phyloP scores from a whole-genome alignment of 2,888 invertebrate genomes.

The Carterocephalus palaemon region DNA sequence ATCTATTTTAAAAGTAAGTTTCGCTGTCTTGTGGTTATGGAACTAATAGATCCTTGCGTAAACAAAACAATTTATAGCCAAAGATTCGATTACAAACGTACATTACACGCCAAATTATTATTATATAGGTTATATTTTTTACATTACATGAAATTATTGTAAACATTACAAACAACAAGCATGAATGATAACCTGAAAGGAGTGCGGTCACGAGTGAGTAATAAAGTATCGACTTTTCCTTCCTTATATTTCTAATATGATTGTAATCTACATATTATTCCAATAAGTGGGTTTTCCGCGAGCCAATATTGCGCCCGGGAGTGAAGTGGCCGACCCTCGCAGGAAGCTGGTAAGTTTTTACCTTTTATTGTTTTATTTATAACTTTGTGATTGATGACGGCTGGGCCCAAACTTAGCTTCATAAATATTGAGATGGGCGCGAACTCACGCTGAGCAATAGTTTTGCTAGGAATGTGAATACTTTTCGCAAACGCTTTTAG shows the following conservation, averaged over 20 bases:
- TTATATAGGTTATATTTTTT: no score
- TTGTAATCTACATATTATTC: conserved; percentile 78
- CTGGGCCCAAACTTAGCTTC: conserved; percentile 63
- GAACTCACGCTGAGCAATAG: conserved; percentile 65
- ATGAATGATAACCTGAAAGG: conserved; percentile 38
- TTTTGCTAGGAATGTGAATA: conserved; percentile 40
- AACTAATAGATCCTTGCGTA: no score
- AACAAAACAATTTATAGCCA: no score
- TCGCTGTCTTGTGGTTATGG: no score
- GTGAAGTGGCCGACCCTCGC: conserved; percentile 63
- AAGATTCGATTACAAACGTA: no score
- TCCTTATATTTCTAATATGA: conserved; percentile 66
- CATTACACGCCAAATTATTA: no score
- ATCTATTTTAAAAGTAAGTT: no score
- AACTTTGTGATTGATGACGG: conserved; percentile 79
- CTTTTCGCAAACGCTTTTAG: conserved; percentile 30
- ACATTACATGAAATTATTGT: no score
- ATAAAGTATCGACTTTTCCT: conserved; percentile 61
- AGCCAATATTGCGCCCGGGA: conserved; percentile 64
- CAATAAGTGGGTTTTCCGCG: conserved; percentile 72
- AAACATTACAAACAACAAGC: not conserved
- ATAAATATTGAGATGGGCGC: conserved; percentile 70
- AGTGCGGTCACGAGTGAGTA: conserved; percentile 47
- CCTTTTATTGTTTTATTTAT: conserved; percentile 80
- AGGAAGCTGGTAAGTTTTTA: conserved; percentile 63